A percentile compares a stretch with the other conserved stretches of the same genome.
Conservation (phyloP, 2,113 vertebrate species). For the Barnardius zonarius region DNA sequence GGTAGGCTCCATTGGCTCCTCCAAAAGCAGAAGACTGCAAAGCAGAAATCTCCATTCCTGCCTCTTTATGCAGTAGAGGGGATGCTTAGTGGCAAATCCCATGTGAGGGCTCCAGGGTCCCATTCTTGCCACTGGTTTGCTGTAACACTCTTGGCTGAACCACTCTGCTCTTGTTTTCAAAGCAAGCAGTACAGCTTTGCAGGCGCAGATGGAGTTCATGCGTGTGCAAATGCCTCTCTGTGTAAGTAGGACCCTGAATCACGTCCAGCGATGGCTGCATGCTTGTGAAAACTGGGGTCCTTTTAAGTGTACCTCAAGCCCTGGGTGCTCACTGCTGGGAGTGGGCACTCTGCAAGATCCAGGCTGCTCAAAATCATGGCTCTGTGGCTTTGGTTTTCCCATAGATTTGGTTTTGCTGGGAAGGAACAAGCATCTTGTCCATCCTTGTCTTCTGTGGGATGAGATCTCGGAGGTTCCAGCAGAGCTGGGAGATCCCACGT, state of each 20-base stretch:
- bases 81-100: neutral
- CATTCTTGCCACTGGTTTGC: neutral
- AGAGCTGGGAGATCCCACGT: neutral
- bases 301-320: neutral
- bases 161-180: neutral
- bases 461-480: neutral
- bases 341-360: neutral
- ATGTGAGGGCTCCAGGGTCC: neutral
- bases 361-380: neutral
- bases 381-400: neutral
- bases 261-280: neutral
- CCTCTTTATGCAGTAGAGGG: neutral
- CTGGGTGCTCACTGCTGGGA: neutral
- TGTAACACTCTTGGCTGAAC: neutral
- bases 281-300: neutral
- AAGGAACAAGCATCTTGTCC: accelerated
- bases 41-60: neutral
- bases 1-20: neutral
- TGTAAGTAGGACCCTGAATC: neutral
- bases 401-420: neutral
- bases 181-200: neutral
- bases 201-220: neutral
- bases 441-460: neutral
- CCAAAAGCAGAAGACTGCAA: neutral
- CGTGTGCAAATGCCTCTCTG: neutral